These are phyloP conservation scores for Agrochola lychnidis DNA, from an alignment of 2,888 invertebrate genomes.

Conservation along the genomic window DNA sequence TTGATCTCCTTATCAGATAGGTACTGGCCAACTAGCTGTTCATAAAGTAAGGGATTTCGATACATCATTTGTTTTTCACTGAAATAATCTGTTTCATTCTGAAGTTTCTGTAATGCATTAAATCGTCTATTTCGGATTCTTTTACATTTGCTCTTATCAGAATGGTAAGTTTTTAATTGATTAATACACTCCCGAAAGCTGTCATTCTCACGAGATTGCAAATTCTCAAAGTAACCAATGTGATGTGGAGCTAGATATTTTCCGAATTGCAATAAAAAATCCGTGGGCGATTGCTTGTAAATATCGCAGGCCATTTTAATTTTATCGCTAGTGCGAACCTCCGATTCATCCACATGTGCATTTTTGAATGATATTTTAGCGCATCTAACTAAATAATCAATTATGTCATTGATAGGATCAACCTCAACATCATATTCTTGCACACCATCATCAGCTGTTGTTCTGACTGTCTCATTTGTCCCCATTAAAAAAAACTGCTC, in stretches of 20 bases:
- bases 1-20: conserved; percentile 94
- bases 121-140: conserved; percentile 95
- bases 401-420: conserved; percentile 89
- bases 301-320: conserved; percentile 92
- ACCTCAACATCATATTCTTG: conserved; percentile 65
- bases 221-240: conserved; percentile 92
- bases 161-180: conserved; percentile 91
- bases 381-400: conserved; percentile 91
- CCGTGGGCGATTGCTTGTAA: conserved; percentile 92
- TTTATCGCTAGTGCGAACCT: conserved; percentile 93
- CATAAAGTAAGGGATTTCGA: conserved; percentile 96
- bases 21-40: conserved; percentile 97
- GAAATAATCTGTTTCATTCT: conserved; percentile 94
- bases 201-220: conserved; percentile 76
- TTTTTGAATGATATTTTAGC: conserved; percentile 94
- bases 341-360: conserved; percentile 95
- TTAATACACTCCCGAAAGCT: conserved; percentile 92
- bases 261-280: conserved; percentile 95
- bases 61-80: conserved; percentile 98
- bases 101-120: conserved; percentile 94
- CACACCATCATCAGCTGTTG: conserved; percentile 13
- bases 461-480: not conserved
- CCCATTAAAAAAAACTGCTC: conserved; percentile 33
- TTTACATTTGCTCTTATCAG: conserved; percentile 87
- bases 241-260: conserved; percentile 92